Percentiles rank a stretch among this genome's conserved stretches.
phyloP scores from a whole-genome alignment of 1,140 invertebrate species.

The Drosophila oshimai region DNA sequence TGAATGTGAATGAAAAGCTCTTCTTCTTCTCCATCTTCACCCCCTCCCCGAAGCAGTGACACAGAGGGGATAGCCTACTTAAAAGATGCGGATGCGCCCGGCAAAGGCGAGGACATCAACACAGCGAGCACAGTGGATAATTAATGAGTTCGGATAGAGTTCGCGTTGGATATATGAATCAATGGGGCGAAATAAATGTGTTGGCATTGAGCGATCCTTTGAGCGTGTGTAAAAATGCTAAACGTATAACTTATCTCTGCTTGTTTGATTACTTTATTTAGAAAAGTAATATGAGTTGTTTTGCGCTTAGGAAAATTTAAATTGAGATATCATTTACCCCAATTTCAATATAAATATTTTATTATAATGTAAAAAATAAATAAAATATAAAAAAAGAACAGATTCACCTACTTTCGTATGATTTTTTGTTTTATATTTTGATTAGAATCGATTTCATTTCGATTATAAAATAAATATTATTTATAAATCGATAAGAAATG shows the following conservation, averaged over 20 bases:
- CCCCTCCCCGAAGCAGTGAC: no score
- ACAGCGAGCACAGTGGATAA: slow-evolving; percentile 4
- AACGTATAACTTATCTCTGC: neutral
- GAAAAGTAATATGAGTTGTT: neutral
- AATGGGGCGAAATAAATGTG: slow-evolving; percentile 31
- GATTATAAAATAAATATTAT: slow-evolving; percentile 28
- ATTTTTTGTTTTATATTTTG: no score
- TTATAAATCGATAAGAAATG: slow-evolving; percentile 22
- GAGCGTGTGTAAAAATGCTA: neutral
- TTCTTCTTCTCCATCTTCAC: no score
- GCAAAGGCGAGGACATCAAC: slow-evolving; percentile 31
- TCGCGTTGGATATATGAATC: slow-evolving; percentile 15
- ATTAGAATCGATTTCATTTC: neutral
- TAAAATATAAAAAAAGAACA: no score
- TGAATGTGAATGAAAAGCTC: slow-evolving; percentile 2
- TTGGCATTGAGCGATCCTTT: slow-evolving; percentile 1
- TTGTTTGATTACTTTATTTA: slow-evolving; percentile 5
- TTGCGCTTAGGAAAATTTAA: no score
- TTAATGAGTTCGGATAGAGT: slow-evolving; percentile 18
- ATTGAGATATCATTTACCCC: no score
- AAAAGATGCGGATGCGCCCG: slow-evolving; percentile 34
- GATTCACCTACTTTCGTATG: no score
- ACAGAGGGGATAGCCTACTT: slow-evolving; percentile 41
- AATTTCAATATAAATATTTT: no score
- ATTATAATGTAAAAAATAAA: neutral